Evolutionary conservation across 2,797 vertebrate species (phyloP).

Genomic region (Channa striata): DNA sequence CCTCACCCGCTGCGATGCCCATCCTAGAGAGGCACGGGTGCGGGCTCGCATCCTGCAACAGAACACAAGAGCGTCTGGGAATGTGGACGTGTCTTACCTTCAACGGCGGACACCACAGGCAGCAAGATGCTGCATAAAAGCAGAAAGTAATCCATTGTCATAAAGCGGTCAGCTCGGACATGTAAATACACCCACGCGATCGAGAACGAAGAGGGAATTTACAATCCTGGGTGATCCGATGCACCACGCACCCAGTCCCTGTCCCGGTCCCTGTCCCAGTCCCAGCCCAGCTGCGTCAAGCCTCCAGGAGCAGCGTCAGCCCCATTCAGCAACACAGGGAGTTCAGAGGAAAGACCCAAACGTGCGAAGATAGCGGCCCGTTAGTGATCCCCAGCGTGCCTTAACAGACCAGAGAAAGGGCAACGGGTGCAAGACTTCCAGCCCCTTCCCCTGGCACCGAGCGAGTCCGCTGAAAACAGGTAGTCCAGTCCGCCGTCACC

Average conservation of each 20-base stretch:
- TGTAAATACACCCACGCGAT: constrained; percentile 79
- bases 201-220: constrained; percentile 43
- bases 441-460: constrained; percentile 49
- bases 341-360: constrained; percentile 35
- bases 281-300: constrained; percentile 75
- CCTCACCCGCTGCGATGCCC: constrained; percentile 27
- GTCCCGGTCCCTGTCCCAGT: constrained; percentile 62
- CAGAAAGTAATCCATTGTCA: constrained; percentile 90
- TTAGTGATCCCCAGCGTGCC: constrained; percentile 56
- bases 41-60: constrained; percentile 27
- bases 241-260: constrained; percentile 68
- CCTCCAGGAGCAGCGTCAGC: constrained; percentile 66
- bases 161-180: constrained; percentile 80
- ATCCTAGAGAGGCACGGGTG: constrained; percentile 24
- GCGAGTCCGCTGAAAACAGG: constrained; percentile 57
- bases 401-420: constrained; percentile 43
- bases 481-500: constrained; percentile 67
- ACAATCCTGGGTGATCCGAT: constrained; percentile 76
- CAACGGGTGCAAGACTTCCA: constrained; percentile 55
- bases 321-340: constrained; percentile 72
- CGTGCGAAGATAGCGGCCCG: constrained; percentile 28
- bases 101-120: constrained; percentile 81
- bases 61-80: constrained; percentile 13
- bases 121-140: constrained; percentile 85
- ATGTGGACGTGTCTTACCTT: constrained; percentile 80